Conservation (phyloP, 2,797 vertebrate genomes). For the Mormyrus hasselquistii region DNA sequence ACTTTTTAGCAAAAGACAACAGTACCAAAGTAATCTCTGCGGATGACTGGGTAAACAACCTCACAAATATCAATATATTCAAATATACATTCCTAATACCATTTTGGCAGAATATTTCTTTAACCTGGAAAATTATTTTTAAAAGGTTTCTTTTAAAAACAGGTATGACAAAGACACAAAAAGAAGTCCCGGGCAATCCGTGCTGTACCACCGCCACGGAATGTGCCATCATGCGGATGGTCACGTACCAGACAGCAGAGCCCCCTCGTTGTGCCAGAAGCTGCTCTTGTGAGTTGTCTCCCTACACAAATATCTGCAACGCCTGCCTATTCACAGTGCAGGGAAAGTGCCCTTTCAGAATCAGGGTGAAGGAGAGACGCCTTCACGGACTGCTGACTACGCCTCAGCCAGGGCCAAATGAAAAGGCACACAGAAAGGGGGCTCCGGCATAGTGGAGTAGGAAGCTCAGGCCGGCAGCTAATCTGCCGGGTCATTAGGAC, state of each 20-base stretch:
- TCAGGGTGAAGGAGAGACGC: constrained; percentile 79
- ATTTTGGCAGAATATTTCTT: constrained; percentile 28
- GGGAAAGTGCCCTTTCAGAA: constrained; percentile 68
- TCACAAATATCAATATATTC: not conserved
- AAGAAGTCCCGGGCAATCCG: constrained; percentile 42
- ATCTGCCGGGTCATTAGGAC: constrained; percentile 76
- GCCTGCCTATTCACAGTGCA: constrained; percentile 57
- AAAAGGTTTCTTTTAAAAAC: not conserved
- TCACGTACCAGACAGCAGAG: constrained; percentile 65
- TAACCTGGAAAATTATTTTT: not conserved
- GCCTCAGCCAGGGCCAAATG: constrained; percentile 62
- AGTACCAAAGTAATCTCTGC: not conserved
- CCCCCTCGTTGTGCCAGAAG: constrained; percentile 56
- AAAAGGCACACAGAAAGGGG: not conserved
- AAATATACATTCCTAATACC: constrained; percentile 20
- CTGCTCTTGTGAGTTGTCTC: constrained; percentile 38
- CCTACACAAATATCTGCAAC: constrained; percentile 44
- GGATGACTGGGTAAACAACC: not conserved
- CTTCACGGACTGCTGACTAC: constrained; percentile 93
- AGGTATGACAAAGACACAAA: not conserved
- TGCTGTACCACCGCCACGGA: constrained; percentile 35
- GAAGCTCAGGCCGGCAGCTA: constrained; percentile 76
- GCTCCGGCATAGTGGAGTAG: constrained; percentile 53
- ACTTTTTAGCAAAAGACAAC: not conserved
- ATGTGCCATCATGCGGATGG: constrained; percentile 81